Evolutionary conservation across 2,113 vertebrate species (phyloP).

Genomic region (Prionailurus bengalensis): DNA sequence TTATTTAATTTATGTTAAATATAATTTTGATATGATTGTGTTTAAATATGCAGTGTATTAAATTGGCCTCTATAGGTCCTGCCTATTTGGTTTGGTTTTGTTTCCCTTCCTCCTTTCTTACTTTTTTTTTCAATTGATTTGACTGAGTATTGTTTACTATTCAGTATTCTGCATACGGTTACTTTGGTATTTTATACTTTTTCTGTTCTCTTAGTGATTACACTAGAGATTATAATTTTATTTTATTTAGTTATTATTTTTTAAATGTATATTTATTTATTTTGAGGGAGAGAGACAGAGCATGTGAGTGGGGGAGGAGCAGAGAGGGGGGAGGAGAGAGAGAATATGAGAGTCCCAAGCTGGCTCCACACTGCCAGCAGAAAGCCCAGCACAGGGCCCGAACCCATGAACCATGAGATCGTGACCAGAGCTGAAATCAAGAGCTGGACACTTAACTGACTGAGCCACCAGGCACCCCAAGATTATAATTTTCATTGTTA

Average conservation of each 20-base stretch:
- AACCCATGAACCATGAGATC: too few species aligned
- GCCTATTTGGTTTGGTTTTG: neutral
- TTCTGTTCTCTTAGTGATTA: neutral
- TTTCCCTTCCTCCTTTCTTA: neutral
- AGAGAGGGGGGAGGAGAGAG: too few species aligned
- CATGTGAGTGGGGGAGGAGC: too few species aligned
- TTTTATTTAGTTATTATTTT: too few species aligned
- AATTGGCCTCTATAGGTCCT: neutral
- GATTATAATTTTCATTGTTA: conserved; percentile 10
- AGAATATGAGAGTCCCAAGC: too few species aligned
- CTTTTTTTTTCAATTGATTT: neutral
- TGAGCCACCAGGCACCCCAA: neutral
- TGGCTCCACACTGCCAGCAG: too few species aligned
- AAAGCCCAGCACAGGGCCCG: too few species aligned
- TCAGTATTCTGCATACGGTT: neutral
- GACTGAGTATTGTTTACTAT: neutral
- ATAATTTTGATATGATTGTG: neutral
- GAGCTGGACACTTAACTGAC: too few species aligned
- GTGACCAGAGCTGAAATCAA: too few species aligned
- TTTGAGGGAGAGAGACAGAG: too few species aligned
- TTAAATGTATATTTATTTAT: too few species aligned
- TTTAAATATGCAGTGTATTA: conserved; percentile 19
- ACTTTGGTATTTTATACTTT: neutral
- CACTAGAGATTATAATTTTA: conserved; percentile 24
- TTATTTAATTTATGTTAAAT: conserved; percentile 4